A percentile compares a stretch with the other conserved stretches of the same genome.
Conservation (phyloP, 2,113 vertebrate species). For the Prunella fulvescens region DNA sequence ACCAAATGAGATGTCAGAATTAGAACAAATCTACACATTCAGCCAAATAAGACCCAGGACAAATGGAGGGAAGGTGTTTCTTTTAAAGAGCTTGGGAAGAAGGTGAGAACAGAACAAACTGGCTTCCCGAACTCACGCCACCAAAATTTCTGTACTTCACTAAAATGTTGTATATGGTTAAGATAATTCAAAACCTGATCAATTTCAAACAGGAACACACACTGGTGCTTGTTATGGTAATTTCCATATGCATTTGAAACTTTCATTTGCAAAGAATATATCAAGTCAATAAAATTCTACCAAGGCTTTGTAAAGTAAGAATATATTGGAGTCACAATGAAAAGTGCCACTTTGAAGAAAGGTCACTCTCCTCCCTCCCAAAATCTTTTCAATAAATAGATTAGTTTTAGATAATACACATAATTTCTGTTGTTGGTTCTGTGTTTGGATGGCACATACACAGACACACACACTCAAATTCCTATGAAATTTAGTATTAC, state of each 20-base stretch:
- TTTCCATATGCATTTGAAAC: background rate
- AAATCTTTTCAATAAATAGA: background rate
- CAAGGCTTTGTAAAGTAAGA: background rate
- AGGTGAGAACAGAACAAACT: background rate
- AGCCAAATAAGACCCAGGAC: background rate
- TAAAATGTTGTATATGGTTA: background rate
- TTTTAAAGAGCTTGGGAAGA: background rate
- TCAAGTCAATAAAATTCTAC: background rate
- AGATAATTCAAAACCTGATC: background rate
- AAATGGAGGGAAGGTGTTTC: background rate
- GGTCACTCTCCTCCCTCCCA: background rate
- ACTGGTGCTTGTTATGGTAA: background rate
- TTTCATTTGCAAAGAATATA: background rate
- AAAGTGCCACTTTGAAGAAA: background rate
- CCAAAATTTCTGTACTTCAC: background rate
- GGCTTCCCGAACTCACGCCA: background rate
- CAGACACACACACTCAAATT: background rate
- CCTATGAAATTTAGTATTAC: background rate
- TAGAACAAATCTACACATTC: background rate
- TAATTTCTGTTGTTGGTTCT: background rate
- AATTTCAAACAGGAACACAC: background rate
- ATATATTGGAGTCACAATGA: background rate
- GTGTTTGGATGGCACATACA: background rate
- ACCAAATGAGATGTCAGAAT: fast-evolving
- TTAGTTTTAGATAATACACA: background rate